Evolutionary conservation across 2,888 invertebrate species (phyloP).

Genomic region (Cephus pygmeus): DNA sequence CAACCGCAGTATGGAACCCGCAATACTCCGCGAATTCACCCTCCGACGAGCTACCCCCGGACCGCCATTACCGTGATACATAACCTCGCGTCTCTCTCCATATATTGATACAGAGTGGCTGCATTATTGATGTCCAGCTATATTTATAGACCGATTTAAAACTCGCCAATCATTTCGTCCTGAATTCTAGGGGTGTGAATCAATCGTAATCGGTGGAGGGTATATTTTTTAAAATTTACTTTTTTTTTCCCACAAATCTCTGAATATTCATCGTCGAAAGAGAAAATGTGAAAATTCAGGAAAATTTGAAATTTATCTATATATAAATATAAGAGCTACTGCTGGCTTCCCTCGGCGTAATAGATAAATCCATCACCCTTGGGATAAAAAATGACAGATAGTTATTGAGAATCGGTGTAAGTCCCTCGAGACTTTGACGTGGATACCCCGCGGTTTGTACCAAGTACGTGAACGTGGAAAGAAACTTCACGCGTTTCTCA

Average conservation of each 20-base stretch:
- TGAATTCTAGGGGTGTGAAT: not conserved
- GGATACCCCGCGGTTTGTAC: not conserved
- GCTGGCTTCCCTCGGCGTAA: not conserved
- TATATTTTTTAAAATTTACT: not conserved
- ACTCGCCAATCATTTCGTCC: constrained; percentile 37
- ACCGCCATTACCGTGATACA: constrained; percentile 56
- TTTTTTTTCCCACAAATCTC: not conserved
- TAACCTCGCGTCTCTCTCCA: constrained; percentile 37
- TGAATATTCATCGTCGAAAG: not conserved
- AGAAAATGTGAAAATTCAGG: not conserved
- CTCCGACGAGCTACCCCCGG: constrained; percentile 23
- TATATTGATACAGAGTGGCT: constrained; percentile 38
- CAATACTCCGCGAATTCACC: constrained; percentile 11
- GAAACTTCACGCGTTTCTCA: not conserved
- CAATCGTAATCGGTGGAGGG: not conserved
- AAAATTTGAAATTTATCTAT: not conserved
- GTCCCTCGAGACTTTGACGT: not conserved
- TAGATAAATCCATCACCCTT: not conserved
- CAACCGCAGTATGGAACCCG: constrained; percentile 57
- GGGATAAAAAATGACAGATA: not conserved
- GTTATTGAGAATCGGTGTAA: not conserved
- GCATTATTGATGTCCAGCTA: constrained; percentile 41
- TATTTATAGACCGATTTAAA: constrained; percentile 42
- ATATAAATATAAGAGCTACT: not conserved
- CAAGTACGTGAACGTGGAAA: not conserved